These are phyloP conservation scores for Porites evermanni DNA, from an alignment of 92 coral and sea anemone genomes.

Conservation along the genomic window DNA sequence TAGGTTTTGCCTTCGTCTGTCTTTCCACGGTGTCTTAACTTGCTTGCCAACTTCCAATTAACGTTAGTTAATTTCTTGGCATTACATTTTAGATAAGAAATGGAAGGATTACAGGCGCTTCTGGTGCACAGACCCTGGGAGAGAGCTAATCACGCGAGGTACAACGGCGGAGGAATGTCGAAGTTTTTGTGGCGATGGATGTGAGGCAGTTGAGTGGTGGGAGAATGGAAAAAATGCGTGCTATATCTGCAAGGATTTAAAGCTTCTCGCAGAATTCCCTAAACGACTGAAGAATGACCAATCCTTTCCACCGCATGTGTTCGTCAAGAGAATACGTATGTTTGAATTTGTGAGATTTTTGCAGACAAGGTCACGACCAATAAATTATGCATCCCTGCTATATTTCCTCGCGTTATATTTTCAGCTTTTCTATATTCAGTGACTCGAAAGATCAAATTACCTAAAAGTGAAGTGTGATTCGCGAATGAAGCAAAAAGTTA, in stretches of 20 bases:
- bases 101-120: conserved; percentile 17
- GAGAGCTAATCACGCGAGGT: neutral
- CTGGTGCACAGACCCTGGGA: conserved; percentile 34
- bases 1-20: no score
- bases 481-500: no score
- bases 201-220: conserved; percentile 50
- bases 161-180: conserved; percentile 22
- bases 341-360: neutral
- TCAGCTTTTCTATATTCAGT: no score
- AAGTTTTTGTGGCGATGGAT: conserved; percentile 26
- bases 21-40: no score
- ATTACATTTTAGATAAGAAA: neutral
- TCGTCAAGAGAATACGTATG: conserved; percentile 19
- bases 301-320: conserved; percentile 41
- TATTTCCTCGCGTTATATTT: neutral
- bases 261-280: conserved; percentile 2
- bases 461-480: no score
- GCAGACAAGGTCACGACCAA: no score
- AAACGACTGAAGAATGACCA: conserved; percentile 1
- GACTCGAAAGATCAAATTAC: no score
- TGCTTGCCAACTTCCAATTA: no score
- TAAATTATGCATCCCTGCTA: neutral
- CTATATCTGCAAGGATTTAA: conserved; percentile 25
- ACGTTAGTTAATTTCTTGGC: neutral
- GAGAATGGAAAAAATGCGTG: conserved; percentile 29